Evolutionary conservation across 2,888 invertebrate species (phyloP).

Genomic region (Latheticus oryzae): DNA sequence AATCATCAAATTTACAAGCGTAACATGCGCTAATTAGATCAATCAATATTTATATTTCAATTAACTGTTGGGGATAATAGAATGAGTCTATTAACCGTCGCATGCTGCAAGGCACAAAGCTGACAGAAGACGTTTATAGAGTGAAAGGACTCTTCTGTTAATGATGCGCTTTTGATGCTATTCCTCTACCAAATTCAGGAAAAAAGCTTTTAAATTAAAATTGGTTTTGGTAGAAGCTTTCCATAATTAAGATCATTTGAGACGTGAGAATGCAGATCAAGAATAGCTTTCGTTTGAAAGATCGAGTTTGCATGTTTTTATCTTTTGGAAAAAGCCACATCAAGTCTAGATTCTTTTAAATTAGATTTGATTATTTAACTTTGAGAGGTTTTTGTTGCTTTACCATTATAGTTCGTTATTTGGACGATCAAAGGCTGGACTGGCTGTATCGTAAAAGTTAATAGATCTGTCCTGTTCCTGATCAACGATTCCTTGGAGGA

Average conservation of each 20-base stretch:
- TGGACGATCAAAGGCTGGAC: slow-evolving; percentile 19
- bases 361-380: slow-evolving; percentile 13
- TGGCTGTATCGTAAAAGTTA: slow-evolving; percentile 32
- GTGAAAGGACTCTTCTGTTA: slow-evolving; percentile 16
- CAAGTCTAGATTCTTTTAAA: slow-evolving; percentile 12
- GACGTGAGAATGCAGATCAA: slow-evolving; percentile 18
- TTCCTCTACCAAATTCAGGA: slow-evolving; percentile 6
- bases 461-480: slow-evolving; percentile 30
- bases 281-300: slow-evolving; percentile 3
- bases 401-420: slow-evolving; percentile 19
- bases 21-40: slow-evolving; percentile 22
- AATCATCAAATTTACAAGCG: slow-evolving; percentile 15
- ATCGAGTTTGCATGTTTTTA: slow-evolving; percentile 12
- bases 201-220: slow-evolving; percentile 31
- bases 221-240: slow-evolving; percentile 10
- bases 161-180: slow-evolving; percentile 24
- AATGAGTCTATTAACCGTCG: slow-evolving; percentile 13
- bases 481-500: slow-evolving; percentile 25
- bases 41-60: slow-evolving; percentile 34
- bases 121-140: slow-evolving; percentile 8
- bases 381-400: slow-evolving; percentile 19
- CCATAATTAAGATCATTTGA: slow-evolving; percentile 25
- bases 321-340: too few species aligned
- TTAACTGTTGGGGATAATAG: slow-evolving; percentile 11
- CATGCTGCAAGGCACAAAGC: slow-evolving; percentile 2